Base-by-base conservation (phyloP, 1,140 invertebrate species). In the Asbolus verrucosus region DNA sequence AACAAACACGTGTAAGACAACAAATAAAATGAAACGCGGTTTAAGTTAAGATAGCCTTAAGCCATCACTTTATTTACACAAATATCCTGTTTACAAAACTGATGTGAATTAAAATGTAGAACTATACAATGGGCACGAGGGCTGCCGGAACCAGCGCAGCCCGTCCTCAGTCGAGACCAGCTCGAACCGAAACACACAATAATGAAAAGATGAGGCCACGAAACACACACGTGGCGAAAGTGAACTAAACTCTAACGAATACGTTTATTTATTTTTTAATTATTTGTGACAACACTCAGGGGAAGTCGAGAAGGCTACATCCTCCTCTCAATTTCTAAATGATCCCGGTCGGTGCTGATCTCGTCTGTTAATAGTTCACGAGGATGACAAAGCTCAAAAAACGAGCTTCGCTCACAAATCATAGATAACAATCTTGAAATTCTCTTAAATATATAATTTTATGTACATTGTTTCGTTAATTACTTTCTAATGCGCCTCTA, bases 71-170 rank as follows among this genome's bases (percentile, higher is more conserved):
- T 79, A 79, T 79, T 79, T 78, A 79, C 78, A 79, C 73, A 79
- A 79, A 78, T 79, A 73, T 73, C 69, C 71, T 78, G 72, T 79
- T 78, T 79, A 79, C 78, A 79, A 79, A 79, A 79, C 77, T 77
- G 76, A 75, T 78, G 76, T 71, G 71, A 75, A 75, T 73, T 74
- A 74, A 72, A 73, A 70, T 75, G 63, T 77, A 67, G 54, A 77
- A 69, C 70, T 76, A 68, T 72, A 73, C 71, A 74, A 71, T 71
- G 71, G 74, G 24, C 41, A 71, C 69, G 4, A 43, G 31, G 21
- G 72, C 71, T 74, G 73, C 65, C 33, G 43, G 69, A 74, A 70
- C 71, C 66, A 73, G 68, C 36, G 67, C 69, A 75, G 71, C 65
- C 50, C 38, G 21, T 65, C 43, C 63, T 72, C 50, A 70, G 72